Evolutionary conservation across 1,140 invertebrate genomes (phyloP).

Genomic region (Drosophila baimaii): DNA sequence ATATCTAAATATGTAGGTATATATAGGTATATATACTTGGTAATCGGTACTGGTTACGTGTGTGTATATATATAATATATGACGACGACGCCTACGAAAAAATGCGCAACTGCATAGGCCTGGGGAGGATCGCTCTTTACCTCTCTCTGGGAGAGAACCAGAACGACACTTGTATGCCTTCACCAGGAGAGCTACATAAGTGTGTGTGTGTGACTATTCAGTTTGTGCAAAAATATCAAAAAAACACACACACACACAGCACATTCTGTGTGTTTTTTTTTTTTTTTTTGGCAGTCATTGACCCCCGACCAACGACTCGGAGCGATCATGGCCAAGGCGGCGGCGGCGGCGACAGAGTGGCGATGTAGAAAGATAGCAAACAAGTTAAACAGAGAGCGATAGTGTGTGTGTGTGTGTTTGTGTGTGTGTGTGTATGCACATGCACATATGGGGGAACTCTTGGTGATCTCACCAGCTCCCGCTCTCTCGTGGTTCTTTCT

Average conservation of each 20-base stretch:
- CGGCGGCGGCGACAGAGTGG: slow-evolving; percentile 6
- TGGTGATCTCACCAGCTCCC: slow-evolving; percentile 28
- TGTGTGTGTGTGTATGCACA: slow-evolving; percentile 20
- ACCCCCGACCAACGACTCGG: slow-evolving; percentile 61
- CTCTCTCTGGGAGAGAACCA: slow-evolving; percentile 41
- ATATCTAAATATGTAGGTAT: slow-evolving; percentile 2
- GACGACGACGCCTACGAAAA: slow-evolving; percentile 71
- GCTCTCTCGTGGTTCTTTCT: not conserved
- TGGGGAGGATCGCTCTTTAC: slow-evolving; percentile 4
- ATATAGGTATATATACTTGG: slow-evolving; percentile 1
- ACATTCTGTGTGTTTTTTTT: slow-evolving; percentile 38
- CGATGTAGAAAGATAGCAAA: slow-evolving; percentile 81
- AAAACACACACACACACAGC: slow-evolving; percentile 23
- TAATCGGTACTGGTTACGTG: not conserved
- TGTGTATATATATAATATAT: slow-evolving; percentile 20
- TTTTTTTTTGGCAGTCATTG: slow-evolving; percentile 77
- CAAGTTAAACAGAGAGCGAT: slow-evolving; percentile 77
- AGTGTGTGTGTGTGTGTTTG: slow-evolving; percentile 29
- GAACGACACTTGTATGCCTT: slow-evolving; percentile 72
- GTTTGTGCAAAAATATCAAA: slow-evolving; percentile 61
- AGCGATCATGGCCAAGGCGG: slow-evolving; percentile 62
- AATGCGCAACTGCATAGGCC: slow-evolving; percentile 73
- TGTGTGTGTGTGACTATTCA: slow-evolving; percentile 67
- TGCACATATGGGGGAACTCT: slow-evolving; percentile 18
- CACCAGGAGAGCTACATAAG: slow-evolving; percentile 15